Percentiles rank a stretch among this genome's conserved stretches.
These are phyloP conservation scores for Xanthorhoe designata DNA, from an alignment of 2,888 invertebrate species.

Conservation along the genomic window DNA sequence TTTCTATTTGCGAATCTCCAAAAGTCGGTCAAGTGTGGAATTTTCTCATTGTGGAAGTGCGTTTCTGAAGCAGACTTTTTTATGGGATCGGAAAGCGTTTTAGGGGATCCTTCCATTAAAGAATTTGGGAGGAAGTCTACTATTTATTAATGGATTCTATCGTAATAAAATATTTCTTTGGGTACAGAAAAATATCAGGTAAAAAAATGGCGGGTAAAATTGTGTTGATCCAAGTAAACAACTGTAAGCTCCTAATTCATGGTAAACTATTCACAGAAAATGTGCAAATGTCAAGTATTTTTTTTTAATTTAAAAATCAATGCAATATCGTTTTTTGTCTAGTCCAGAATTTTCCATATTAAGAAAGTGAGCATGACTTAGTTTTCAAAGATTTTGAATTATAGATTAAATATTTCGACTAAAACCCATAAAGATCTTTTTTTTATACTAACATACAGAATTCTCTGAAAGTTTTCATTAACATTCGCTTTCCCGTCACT, in stretches of 20 bases:
- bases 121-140: constrained; percentile 14
- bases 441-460: constrained; percentile 19
- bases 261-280: too few relatives aligned
- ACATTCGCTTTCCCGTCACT: constrained; percentile 56
- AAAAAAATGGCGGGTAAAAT: not conserved
- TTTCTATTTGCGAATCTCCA: not conserved
- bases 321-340: too few relatives aligned
- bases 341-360: too few relatives aligned
- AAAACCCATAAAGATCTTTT: too few relatives aligned
- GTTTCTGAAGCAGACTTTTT: constrained; percentile 30
- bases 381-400: too few relatives aligned
- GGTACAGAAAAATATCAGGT: not conserved
- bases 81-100: constrained; percentile 28
- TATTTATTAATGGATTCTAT: constrained; percentile 20
- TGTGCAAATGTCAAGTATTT: too few relatives aligned
- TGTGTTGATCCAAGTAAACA: not conserved
- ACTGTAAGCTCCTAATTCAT: too few relatives aligned
- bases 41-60: constrained; percentile 30
- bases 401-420: too few relatives aligned
- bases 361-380: too few relatives aligned
- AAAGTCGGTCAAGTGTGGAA: constrained; percentile 44
- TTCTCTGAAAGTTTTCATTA: constrained; percentile 63
- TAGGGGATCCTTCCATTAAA: constrained; percentile 12
- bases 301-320: too few relatives aligned
- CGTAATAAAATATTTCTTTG: not conserved